A percentile compares a stretch with the other conserved stretches of the same genome.
Conservation (phyloP, 2,113 vertebrate species). For the Nannospalax galili region DNA sequence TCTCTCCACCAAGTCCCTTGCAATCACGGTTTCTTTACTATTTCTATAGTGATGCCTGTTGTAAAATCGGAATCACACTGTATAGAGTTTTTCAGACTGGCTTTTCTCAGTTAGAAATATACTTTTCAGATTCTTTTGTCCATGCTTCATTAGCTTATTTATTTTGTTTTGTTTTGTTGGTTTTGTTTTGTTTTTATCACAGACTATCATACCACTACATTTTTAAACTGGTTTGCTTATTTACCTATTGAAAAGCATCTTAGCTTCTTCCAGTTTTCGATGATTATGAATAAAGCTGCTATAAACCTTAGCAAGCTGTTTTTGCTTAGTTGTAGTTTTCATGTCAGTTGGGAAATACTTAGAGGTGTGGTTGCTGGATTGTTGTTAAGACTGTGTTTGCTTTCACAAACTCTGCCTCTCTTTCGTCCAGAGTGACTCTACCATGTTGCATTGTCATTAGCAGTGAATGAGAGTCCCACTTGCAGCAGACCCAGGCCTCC, state of each 20-base stretch:
- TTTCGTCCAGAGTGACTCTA: neutral
- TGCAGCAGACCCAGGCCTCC: neutral
- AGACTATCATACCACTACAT: neutral
- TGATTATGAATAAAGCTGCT: constrained; percentile 14
- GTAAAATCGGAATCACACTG: neutral
- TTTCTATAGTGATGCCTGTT: constrained; percentile 4
- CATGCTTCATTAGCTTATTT: too few species aligned
- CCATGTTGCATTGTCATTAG: neutral
- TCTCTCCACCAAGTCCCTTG: neutral
- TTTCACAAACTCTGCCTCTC: neutral
- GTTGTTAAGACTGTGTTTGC: neutral
- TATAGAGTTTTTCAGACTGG: neutral
- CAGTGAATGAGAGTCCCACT: neutral
- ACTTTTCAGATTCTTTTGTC: neutral
- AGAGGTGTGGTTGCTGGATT: neutral
- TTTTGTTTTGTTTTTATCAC: constrained; percentile 5
- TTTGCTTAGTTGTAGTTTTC: neutral
- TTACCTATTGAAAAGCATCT: neutral
- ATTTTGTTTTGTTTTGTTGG: too few species aligned
- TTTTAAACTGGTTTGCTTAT: neutral
- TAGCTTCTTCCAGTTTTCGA: constrained; percentile 27
- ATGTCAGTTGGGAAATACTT: neutral
- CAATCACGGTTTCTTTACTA: neutral
- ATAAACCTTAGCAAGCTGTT: neutral
- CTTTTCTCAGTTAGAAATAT: constrained; percentile 8